These are phyloP conservation scores for Etheostoma perlongum DNA, from an alignment of 2,797 vertebrate species.

Conservation along the genomic window DNA sequence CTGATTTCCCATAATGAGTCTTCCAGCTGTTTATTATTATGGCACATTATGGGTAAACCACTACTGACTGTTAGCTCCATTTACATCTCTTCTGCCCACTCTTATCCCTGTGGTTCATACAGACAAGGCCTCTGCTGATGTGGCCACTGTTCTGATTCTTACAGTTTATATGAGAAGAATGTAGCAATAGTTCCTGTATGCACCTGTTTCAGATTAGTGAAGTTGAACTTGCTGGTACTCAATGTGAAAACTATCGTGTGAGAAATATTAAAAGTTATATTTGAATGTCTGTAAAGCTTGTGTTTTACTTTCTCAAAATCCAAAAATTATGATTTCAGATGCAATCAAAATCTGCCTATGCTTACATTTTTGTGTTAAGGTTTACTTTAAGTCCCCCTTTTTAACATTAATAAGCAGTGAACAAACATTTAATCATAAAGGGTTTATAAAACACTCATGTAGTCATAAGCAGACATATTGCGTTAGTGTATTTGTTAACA, in stretches of 20 bases:
- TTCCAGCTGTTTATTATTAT: constrained; percentile 25
- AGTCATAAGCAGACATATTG: not conserved
- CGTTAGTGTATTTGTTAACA: not conserved
- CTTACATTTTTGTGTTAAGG: not conserved
- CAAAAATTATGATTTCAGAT: not conserved
- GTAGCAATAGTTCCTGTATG: constrained; percentile 77
- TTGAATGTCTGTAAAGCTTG: constrained; percentile 47
- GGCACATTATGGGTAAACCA: constrained; percentile 62
- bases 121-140: constrained; percentile 83
- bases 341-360: not conserved
- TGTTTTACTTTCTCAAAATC: constrained; percentile 33
- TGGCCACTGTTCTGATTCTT: constrained; percentile 87
- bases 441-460: not conserved
- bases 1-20: constrained; percentile 35
- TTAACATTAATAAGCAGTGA: not conserved
- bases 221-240: constrained; percentile 69
- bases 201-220: constrained; percentile 81
- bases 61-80: constrained; percentile 45
- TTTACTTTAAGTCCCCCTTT: not conserved
- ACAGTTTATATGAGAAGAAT: constrained; percentile 83
- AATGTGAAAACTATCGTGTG: constrained; percentile 83
- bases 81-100: constrained; percentile 27
- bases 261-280: constrained; percentile 91
- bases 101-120: constrained; percentile 62
- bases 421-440: not conserved